Percentiles rank a stretch among this genome's conserved stretches.
Evolutionary conservation across 2,888 invertebrate species (phyloP).

Genomic region (Helobdella robusta): DNA sequence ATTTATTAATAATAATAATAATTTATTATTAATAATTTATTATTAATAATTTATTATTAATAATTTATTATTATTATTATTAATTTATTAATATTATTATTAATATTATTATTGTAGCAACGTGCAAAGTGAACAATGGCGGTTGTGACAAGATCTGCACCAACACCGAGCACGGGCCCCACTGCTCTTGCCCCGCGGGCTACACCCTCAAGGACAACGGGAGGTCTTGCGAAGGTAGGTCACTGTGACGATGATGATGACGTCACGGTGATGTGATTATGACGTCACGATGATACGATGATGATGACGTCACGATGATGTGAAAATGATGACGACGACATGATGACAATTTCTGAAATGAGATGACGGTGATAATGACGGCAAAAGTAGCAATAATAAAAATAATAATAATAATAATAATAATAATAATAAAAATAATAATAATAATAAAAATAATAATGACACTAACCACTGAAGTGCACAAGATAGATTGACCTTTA

Average conservation of each 20-base stretch:
- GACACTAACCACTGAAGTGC: no score
- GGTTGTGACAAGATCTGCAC: conserved; percentile 47
- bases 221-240: conserved; percentile 46
- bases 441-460: not conserved
- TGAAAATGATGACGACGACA: no score
- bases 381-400: not conserved
- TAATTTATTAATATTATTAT: not conserved
- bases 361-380: not conserved
- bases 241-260: not conserved
- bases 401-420: not conserved
- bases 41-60: not conserved
- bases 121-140: conserved; percentile 48
- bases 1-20: not conserved
- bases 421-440: no score
- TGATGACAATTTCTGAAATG: no score
- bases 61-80: not conserved
- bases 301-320: not conserved
- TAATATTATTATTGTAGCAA: conserved; percentile 37
- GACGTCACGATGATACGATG: not conserved
- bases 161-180: conserved; percentile 41
- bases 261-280: not conserved
- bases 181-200: conserved; percentile 46
- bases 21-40: not conserved
- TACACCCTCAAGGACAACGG: conserved; percentile 45
- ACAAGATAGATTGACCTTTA: no score